These are phyloP conservation scores for Dromius quadrimaculatus DNA, from an alignment of 2,888 invertebrate genomes.

Conservation along the genomic window DNA sequence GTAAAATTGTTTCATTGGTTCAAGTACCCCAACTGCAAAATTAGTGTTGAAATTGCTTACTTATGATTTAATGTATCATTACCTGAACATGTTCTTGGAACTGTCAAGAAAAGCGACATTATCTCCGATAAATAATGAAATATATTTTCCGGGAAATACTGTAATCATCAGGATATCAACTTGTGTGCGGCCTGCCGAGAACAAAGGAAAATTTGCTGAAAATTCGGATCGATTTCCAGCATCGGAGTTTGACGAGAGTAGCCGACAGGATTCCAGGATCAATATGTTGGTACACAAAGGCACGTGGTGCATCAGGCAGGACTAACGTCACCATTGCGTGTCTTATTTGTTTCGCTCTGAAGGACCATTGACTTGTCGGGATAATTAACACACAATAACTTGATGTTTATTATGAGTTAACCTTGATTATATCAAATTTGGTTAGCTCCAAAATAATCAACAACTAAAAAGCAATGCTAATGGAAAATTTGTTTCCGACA, in stretches of 20 bases:
- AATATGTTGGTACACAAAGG: slow-evolving; percentile 61
- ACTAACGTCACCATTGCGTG: slow-evolving; percentile 33
- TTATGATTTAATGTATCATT: no score
- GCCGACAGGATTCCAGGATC: slow-evolving; percentile 57
- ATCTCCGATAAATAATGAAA: no score
- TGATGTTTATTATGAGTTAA: slow-evolving; percentile 9
- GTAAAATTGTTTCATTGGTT: no score
- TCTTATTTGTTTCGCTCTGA: slow-evolving; percentile 11
- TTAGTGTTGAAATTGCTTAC: no score
- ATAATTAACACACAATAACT: slow-evolving; percentile 30
- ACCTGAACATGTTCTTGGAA: no score
- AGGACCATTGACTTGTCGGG: slow-evolving; percentile 23
- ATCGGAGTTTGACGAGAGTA: slow-evolving; percentile 20
- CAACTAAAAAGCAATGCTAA: neutral
- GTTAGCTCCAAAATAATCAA: neutral
- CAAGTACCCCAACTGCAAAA: no score
- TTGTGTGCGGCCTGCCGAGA: slow-evolving; percentile 1
- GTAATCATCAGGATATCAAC: slow-evolving; percentile 1
- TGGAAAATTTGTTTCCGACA: neutral
- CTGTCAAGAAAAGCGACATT: no score
- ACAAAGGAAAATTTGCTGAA: slow-evolving; percentile 41
- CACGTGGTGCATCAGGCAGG: slow-evolving; percentile 55
- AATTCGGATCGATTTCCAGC: slow-evolving; percentile 44
- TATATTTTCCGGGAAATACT: slow-evolving; percentile 2
- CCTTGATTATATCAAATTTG: slow-evolving; percentile 25